Evolutionary conservation across 2,113 vertebrate species (phyloP).

Genomic region (Dasyurus viverrinus): DNA sequence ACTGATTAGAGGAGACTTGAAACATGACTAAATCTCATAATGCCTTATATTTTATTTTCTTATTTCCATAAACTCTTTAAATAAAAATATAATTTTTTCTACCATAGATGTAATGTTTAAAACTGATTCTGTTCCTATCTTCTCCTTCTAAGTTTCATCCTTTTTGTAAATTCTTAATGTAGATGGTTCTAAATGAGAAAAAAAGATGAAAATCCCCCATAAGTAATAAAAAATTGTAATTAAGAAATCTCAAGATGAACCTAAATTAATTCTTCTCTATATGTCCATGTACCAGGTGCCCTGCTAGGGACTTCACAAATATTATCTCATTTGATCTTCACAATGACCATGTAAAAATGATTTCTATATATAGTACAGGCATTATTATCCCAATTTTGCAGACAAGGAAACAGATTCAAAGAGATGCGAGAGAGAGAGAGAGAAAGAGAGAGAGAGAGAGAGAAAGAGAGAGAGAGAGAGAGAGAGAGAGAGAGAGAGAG

Average conservation of each 20-base stretch:
- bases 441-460: no score
- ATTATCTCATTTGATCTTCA: not conserved
- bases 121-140: slow-evolving; percentile 6
- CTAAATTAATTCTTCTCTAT: not conserved
- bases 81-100: slow-evolving; percentile 5
- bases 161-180: slow-evolving; percentile 10
- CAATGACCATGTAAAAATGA: not conserved
- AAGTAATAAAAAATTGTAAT: not conserved
- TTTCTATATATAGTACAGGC: not conserved
- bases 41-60: not conserved
- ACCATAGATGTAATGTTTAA: not conserved
- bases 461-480: no score
- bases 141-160: not conserved
- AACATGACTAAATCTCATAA: not conserved
- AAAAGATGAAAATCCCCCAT: slow-evolving; percentile 6
- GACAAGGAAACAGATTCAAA: not conserved
- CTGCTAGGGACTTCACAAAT: not conserved
- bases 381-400: not conserved
- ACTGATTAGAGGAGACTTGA: not conserved
- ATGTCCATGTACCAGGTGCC: not conserved
- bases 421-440: not conserved
- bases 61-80: slow-evolving; percentile 25
- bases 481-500: no score
- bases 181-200: not conserved
- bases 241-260: not conserved